Evolutionary conservation across 2,113 vertebrate species (phyloP), one percentile per base, ranked within the genome.

Genomic region (Mustela nigripes): DNA sequence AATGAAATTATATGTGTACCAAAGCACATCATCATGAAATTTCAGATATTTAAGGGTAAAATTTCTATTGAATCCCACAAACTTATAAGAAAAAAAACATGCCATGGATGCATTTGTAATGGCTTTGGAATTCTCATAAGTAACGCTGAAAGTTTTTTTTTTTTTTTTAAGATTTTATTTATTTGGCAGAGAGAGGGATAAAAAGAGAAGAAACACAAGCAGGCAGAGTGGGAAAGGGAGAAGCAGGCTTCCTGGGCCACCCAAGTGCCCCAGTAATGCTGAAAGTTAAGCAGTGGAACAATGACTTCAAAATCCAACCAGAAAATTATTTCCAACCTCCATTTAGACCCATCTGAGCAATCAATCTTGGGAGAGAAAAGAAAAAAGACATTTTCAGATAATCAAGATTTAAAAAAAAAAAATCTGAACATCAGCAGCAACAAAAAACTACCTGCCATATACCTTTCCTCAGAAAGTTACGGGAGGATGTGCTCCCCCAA

Each of bases 381-480:
- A 78, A 71, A 45, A 67, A 90, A 90, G 28, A 63, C 50, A 39
- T n/a, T 71, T 88, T 60, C 53, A 89, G 58, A 84, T 39, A 91
- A 80, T 89, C 31, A 91, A 63, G 36, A 65, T 39, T 50, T 65
- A 50, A 73, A 21, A 63, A 24, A 60, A 24, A 24, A 28, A 76
- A 28, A 28, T 28, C 73, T 26, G 28, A 73, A 76, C 36, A 73
- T 42, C 71, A 73, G 3, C 5, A 71, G 21, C 36, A 83, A 65
- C 48, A 48, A 56, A 63, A 53, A 33, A 45, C 33, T 48, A 28
- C 12, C 81, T 12, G 3, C 36, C 24, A 65, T 14, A 12, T 2
- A 42, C 2, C 48, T 91, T 96, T 88, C 81, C 93, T 85, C 50
- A 65, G 31, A 71, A 81, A 95, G 26, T 28, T 89, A 11, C 36